Evolutionary conservation across 2,888 invertebrate species (phyloP).

Genomic region (Myathropa florea): DNA sequence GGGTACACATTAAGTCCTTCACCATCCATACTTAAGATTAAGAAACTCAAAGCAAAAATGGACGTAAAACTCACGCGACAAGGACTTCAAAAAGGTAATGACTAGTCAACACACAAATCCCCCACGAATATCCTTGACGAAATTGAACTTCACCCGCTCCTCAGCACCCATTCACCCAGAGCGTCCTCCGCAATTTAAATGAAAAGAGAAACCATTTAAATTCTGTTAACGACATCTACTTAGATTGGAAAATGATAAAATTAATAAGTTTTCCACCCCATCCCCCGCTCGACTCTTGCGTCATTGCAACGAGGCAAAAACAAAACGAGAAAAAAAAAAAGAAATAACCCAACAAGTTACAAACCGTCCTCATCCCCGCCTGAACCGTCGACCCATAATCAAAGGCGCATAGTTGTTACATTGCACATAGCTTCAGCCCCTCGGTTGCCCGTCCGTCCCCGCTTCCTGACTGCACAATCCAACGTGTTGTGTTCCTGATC

Average conservation of each 20-base stretch:
- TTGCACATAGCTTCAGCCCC: neutral
- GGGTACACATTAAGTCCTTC: too few species aligned
- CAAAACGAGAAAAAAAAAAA: neutral
- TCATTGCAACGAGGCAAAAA: neutral
- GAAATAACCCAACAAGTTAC: neutral
- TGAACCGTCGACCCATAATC: slow-evolving; percentile 1
- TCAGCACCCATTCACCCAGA: neutral
- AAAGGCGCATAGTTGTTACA: slow-evolving; percentile 36
- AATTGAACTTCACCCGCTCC: too few species aligned
- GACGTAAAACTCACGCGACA: too few species aligned
- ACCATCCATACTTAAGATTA: too few species aligned
- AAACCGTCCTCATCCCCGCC: neutral
- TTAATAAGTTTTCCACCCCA: slow-evolving; percentile 61
- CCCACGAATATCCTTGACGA: too few species aligned
- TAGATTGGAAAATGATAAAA: slow-evolving; percentile 67
- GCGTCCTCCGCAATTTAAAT: neutral
- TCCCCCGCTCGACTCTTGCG: neutral
- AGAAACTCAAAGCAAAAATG: too few species aligned
- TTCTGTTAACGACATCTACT: slow-evolving; percentile 50
- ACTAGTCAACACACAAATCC: too few species aligned
- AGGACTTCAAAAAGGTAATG: too few species aligned
- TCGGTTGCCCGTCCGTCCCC: neutral
- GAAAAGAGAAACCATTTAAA: slow-evolving; percentile 35
- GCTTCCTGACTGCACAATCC: slow-evolving; percentile 3
- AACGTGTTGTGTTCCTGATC: slow-evolving; percentile 63